Conservation (phyloP, 2,888 invertebrate species). For the Polietes domitor region DNA sequence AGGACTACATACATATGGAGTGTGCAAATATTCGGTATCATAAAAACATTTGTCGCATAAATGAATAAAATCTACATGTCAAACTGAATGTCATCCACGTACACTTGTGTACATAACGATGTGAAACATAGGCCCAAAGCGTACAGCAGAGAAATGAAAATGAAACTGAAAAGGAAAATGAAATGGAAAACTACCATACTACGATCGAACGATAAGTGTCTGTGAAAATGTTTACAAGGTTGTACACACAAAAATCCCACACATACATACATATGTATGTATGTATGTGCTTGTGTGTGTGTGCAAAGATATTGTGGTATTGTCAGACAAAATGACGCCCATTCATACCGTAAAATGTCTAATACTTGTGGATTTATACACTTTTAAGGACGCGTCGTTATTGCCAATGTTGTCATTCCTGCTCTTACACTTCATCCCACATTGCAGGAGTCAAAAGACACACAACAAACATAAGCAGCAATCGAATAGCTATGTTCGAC, state of each 20-base stretch:
- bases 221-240: slow-evolving; percentile 9
- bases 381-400: slow-evolving; percentile 51
- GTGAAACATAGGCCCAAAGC: slow-evolving; percentile 54
- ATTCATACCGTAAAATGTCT: slow-evolving; percentile 42
- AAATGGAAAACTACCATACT: slow-evolving; percentile 18
- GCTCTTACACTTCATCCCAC: slow-evolving; percentile 43
- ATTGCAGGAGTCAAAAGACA: background rate
- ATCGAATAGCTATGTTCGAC: too few species aligned
- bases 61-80: slow-evolving; percentile 70
- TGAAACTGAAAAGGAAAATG: slow-evolving; percentile 22
- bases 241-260: too few species aligned
- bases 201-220: slow-evolving; percentile 25
- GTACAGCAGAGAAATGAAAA: background rate
- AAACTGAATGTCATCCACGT: slow-evolving; percentile 54
- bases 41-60: slow-evolving; percentile 66
- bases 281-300: slow-evolving; percentile 28
- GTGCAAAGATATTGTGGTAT: slow-evolving; percentile 29
- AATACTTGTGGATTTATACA: slow-evolving; percentile 61
- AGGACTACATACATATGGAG: too few species aligned
- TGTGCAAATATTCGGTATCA: too few species aligned
- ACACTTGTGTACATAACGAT: slow-evolving; percentile 51
- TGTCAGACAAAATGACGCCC: slow-evolving; percentile 44
- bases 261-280: background rate
- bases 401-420: slow-evolving; percentile 39
- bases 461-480: background rate